Evolutionary conservation across 2,113 vertebrate genomes (phyloP).

Genomic region (Nycticryphes semicollaris): DNA sequence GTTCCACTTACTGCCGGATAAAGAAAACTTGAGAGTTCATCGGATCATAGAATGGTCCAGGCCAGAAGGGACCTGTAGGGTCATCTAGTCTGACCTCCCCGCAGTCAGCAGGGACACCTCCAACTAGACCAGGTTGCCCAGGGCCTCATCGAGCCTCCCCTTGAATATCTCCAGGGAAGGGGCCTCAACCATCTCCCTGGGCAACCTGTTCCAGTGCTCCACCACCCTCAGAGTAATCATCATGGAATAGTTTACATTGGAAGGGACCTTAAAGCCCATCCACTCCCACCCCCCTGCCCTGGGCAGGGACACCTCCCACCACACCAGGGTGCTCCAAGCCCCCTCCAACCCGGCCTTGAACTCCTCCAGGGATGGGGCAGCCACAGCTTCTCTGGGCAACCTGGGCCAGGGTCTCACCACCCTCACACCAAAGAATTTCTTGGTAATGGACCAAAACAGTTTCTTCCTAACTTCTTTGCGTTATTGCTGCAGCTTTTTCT

Average conservation of each 20-base stretch:
- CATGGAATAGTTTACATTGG: background rate
- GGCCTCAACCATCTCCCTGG: background rate
- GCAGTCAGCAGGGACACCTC: background rate
- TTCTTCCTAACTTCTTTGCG: too few relatives aligned
- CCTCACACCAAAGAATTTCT: background rate
- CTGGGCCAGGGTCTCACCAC: background rate
- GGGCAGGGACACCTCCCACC: background rate
- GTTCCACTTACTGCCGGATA: background rate
- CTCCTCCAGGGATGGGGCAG: background rate
- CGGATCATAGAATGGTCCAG: background rate
- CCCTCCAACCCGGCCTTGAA: background rate
- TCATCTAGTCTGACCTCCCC: background rate
- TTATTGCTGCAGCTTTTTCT: background rate
- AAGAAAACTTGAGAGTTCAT: background rate
- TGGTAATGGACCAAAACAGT: background rate
- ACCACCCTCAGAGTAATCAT: background rate
- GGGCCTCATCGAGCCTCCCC: too few relatives aligned
- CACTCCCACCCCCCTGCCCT: too few relatives aligned
- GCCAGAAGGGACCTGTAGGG: background rate
- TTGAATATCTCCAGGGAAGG: too few relatives aligned
- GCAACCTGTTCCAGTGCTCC: background rate
- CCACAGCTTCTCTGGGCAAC: background rate
- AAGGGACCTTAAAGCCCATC: too few relatives aligned
- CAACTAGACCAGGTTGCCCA: background rate
- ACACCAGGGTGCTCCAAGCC: background rate